phyloP scores from a whole-genome alignment of 1,140 invertebrate species.

The Agrypnia vestita region DNA sequence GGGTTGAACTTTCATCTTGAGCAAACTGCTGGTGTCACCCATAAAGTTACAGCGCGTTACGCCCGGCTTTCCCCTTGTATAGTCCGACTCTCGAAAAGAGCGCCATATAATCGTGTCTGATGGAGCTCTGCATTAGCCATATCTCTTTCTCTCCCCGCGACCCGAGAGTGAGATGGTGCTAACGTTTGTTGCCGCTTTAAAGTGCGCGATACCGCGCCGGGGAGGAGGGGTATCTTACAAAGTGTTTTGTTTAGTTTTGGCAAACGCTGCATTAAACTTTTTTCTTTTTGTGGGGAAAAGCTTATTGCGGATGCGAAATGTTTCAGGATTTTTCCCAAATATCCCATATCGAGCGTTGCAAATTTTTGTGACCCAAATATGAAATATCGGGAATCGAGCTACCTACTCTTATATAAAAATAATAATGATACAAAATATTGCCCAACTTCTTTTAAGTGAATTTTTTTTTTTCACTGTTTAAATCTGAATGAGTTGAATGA shows the following conservation, averaged over 20 bases:
- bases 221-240: slow-evolving; percentile 32
- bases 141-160: slow-evolving; percentile 12
- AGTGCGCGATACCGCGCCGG: not conserved
- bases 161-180: slow-evolving; percentile 5
- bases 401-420: no score
- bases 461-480: no score
- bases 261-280: slow-evolving; percentile 39
- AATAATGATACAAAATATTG: no score
- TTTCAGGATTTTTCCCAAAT: no score
- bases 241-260: slow-evolving; percentile 49
- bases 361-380: no score
- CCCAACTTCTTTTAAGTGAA: no score
- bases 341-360: no score
- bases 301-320: not conserved
- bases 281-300: slow-evolving; percentile 26
- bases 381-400: no score
- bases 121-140: not conserved
- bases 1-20: slow-evolving; percentile 59
- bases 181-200: slow-evolving; percentile 4
- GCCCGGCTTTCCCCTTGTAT: slow-evolving; percentile 1
- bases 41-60: slow-evolving; percentile 55
- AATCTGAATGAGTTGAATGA: no score
- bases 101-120: slow-evolving; percentile 1
- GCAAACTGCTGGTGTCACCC: slow-evolving; percentile 61
- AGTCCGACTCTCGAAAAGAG: not conserved